Evolutionary conservation across 2,113 vertebrate species (phyloP).

Genomic region (Illadopsis cleaveri): DNA sequence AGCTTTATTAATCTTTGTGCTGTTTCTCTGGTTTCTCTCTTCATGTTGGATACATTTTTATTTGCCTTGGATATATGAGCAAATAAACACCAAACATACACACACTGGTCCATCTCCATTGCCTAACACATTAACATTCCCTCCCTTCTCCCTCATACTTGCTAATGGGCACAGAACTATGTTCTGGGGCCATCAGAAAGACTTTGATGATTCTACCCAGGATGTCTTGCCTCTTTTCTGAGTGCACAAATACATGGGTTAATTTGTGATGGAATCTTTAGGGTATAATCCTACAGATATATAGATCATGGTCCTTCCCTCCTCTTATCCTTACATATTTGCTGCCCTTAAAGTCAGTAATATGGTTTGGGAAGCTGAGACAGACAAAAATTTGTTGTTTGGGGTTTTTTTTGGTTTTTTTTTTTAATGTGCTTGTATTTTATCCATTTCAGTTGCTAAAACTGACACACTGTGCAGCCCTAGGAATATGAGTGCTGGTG

Average conservation of each 20-base stretch:
- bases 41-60: background rate
- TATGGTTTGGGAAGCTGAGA: background rate
- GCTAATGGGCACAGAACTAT: background rate
- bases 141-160: background rate
- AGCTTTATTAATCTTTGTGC: background rate
- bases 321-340: background rate
- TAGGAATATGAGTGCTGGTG: background rate
- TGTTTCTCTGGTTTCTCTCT: background rate
- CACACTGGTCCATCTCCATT: background rate
- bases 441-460: background rate
- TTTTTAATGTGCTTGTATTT: background rate
- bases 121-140: background rate
- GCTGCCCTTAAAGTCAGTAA: background rate
- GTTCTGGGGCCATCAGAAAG: background rate
- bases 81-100: background rate
- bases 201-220: background rate
- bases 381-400: background rate
- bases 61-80: background rate
- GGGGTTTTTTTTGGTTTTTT: rapidly evolving
- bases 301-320: background rate
- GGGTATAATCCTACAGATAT: background rate
- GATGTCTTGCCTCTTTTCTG: background rate
- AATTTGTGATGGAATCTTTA: rapidly evolving
- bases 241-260: background rate
- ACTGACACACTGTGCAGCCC: background rate